Percentiles rank a stretch among this genome's conserved stretches.
Conservation (phyloP, 2,888 invertebrate species). For the Metopia argyrocephala region DNA sequence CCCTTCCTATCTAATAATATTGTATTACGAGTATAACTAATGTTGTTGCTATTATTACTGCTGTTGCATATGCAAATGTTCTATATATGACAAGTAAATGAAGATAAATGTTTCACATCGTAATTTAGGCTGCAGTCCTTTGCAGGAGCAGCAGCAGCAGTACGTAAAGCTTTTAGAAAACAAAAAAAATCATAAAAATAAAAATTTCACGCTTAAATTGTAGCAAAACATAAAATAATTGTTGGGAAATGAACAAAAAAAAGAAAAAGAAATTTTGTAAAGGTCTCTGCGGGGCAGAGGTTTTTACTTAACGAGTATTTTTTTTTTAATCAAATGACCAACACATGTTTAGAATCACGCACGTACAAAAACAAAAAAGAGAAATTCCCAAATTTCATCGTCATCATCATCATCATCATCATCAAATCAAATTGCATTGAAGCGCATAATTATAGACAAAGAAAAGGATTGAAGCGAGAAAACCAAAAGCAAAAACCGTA, state of each 20-base stretch:
- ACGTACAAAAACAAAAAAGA: background rate
- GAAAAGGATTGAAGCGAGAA: background rate
- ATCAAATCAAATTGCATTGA: constrained; percentile 51
- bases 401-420: too few relatives aligned
- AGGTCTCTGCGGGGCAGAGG: constrained; percentile 51
- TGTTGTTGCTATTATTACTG: constrained; percentile 10
- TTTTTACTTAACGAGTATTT: constrained; percentile 5
- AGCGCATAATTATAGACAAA: constrained; percentile 51
- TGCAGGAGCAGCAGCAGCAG: background rate
- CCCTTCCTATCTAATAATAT: constrained; percentile 15
- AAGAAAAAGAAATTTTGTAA: constrained; percentile 17
- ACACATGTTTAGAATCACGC: constrained; percentile 8
- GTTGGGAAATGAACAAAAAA: too few relatives aligned
- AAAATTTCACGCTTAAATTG: constrained; percentile 58
- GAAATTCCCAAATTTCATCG: constrained; percentile 36
- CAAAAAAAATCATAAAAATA: too few relatives aligned
- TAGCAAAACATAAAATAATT: constrained; percentile 25
- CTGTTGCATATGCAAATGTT: constrained; percentile 29
- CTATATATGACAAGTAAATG: constrained; percentile 65
- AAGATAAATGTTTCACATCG: constrained; percentile 65
- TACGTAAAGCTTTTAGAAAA: constrained; percentile 35
- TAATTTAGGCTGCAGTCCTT: constrained; percentile 43
- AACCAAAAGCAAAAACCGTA: constrained; percentile 13
- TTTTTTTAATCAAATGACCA: constrained; percentile 41
- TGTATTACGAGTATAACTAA: background rate